Evolutionary conservation across 2,113 vertebrate species (phyloP).

Genomic region (Neopipo cinnamomea): DNA sequence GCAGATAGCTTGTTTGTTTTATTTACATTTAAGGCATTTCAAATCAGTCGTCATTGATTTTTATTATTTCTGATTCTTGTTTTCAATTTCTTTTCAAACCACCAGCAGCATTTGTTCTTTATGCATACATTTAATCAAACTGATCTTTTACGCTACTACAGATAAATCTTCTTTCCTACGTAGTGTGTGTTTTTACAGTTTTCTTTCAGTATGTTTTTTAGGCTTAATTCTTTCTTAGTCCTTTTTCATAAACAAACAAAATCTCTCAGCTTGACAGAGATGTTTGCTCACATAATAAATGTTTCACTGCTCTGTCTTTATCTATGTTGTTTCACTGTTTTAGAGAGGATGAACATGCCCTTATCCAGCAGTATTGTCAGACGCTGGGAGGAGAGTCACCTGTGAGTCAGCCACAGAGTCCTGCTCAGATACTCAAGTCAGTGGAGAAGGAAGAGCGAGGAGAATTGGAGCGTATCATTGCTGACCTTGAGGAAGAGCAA

Average conservation of each 20-base stretch:
- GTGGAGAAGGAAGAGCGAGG: slow-evolving; percentile 92
- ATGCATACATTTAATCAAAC: neutral
- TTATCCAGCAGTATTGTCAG: slow-evolving; percentile 98
- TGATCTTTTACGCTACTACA: neutral
- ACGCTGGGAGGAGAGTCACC: slow-evolving; percentile 91
- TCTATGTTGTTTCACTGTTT: neutral
- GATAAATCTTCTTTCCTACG: neutral
- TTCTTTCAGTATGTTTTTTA: neutral
- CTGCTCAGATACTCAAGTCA: slow-evolving; percentile 92
- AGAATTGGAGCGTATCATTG: slow-evolving; percentile 90
- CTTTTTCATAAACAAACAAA: neutral
- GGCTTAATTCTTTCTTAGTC: neutral
- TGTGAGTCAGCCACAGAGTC: slow-evolving; percentile 91
- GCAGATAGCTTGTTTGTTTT: neutral
- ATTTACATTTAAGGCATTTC: neutral
- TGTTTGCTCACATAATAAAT: neutral
- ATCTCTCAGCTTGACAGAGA: neutral
- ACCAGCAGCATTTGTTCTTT: neutral
- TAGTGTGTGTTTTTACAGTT: neutral
- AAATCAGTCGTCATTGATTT: neutral
- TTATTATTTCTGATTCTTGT: neutral
- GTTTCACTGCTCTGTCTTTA: neutral
- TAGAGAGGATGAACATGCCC: slow-evolving; percentile 94
- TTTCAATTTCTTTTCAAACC: neutral
- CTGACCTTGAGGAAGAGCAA: slow-evolving; percentile 94